A percentile compares a stretch with the other conserved stretches of the same genome.
These are phyloP conservation scores for Entomobrya multifasciata DNA, from an alignment of 2,888 invertebrate species.

Conservation along the genomic window DNA sequence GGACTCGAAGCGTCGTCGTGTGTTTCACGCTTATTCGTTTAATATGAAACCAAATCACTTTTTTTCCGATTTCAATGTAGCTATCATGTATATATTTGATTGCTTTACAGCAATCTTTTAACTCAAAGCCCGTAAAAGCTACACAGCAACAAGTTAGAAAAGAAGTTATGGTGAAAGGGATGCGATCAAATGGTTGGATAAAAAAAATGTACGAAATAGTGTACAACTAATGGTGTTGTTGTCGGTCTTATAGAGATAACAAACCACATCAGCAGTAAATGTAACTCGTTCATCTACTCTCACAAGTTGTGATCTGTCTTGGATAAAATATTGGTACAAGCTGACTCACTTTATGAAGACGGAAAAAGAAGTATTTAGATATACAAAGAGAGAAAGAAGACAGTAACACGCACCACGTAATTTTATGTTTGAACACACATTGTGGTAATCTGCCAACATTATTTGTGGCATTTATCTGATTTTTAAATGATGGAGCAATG, in stretches of 20 bases:
- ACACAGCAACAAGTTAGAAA: conserved; percentile 44
- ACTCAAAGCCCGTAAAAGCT: not conserved
- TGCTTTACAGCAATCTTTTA: conserved; percentile 51
- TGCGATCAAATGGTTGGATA: conserved; percentile 68
- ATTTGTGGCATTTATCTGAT: conserved; percentile 44
- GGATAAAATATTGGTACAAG: conserved; percentile 69
- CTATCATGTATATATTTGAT: not conserved
- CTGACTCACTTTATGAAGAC: conserved; percentile 45
- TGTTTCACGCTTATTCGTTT: conserved; percentile 30
- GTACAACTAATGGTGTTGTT: conserved; percentile 52
- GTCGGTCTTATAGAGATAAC: conserved; percentile 50
- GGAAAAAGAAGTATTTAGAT: conserved; percentile 22
- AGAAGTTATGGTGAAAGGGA: conserved; percentile 57
- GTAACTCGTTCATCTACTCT: conserved; percentile 52
- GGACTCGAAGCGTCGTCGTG: not conserved
- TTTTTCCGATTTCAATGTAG: conserved; percentile 8
- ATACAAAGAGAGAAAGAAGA: conserved; percentile 15
- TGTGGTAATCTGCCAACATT: conserved; percentile 36
- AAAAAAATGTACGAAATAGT: conserved; percentile 36
- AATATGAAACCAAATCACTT: too few relatives aligned
- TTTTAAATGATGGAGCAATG: conserved; percentile 22
- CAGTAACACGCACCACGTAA: conserved; percentile 50
- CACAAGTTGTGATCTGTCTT: conserved; percentile 68
- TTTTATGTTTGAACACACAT: conserved; percentile 39
- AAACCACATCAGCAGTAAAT: conserved; percentile 15